A percentile compares a stretch with the other conserved stretches of the same genome.
phyloP scores from a whole-genome alignment of 2,888 invertebrate species.

The Epinotia bilunana region DNA sequence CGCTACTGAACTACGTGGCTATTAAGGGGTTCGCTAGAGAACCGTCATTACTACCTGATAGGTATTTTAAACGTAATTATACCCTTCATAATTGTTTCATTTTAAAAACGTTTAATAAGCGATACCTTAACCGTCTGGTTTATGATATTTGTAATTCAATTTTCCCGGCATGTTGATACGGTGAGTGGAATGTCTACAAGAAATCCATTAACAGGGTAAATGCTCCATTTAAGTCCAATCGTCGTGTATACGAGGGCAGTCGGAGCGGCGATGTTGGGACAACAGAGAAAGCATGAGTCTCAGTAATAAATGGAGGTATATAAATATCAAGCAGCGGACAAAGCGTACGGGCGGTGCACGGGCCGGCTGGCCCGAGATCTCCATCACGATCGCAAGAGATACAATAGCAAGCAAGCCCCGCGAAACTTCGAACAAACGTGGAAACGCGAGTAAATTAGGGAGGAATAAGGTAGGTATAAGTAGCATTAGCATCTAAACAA shows the following conservation, averaged over 20 bases:
- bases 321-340: constrained; percentile 56
- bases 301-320: constrained; percentile 60
- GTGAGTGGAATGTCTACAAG: constrained; percentile 43
- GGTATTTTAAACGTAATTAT: constrained; percentile 40
- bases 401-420: constrained; percentile 7
- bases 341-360: constrained; percentile 39
- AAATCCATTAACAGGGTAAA: constrained; percentile 53
- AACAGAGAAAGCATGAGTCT: constrained; percentile 63
- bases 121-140: constrained; percentile 24
- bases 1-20: constrained; percentile 54
- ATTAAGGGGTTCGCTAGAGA: constrained; percentile 49
- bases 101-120: constrained; percentile 40
- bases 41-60: constrained; percentile 42
- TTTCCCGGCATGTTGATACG: constrained; percentile 25
- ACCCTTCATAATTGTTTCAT: constrained; percentile 40
- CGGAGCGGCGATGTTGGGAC: constrained; percentile 55
- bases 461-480: background rate
- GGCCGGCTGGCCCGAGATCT: constrained; percentile 32
- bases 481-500: too few relatives aligned
- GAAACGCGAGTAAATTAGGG: background rate
- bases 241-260: constrained; percentile 47
- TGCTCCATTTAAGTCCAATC: constrained; percentile 57
- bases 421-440: background rate
- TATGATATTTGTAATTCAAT: constrained; percentile 39
- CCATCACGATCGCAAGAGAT: constrained; percentile 27